Conservation (phyloP, 1,140 invertebrate species). For the Penaeus japonicus region DNA sequence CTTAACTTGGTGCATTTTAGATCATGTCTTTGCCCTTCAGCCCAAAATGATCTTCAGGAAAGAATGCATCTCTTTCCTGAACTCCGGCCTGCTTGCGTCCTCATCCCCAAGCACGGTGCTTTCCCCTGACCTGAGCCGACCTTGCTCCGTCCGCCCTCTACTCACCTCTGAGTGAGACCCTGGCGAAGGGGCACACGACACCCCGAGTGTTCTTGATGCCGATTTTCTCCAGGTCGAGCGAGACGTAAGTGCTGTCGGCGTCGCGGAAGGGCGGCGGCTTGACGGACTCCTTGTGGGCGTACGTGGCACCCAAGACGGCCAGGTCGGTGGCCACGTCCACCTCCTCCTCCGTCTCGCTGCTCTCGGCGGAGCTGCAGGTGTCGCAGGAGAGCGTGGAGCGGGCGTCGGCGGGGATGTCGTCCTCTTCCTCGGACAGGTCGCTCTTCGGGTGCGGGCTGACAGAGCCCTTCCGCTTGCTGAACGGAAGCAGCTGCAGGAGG, state of each 20-base stretch:
- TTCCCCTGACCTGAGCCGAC: too few relatives aligned
- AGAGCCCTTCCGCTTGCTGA: conserved; percentile 40
- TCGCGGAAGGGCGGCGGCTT: conserved; percentile 35
- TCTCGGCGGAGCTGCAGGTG: conserved; percentile 53
- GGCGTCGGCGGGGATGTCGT: not conserved
- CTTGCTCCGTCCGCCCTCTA: too few relatives aligned
- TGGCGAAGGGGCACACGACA: conserved; percentile 42
- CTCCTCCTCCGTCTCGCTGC: conserved; percentile 44
- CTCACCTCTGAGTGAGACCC: conserved; percentile 55
- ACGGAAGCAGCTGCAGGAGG: conserved; percentile 35
- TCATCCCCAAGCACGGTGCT: too few relatives aligned
- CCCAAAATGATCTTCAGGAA: too few relatives aligned
- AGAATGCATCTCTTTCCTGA: too few relatives aligned
- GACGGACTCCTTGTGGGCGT: conserved; percentile 36
- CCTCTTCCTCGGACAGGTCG: not conserved
- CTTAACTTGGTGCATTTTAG: too few relatives aligned
- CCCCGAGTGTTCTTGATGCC: conserved; percentile 40
- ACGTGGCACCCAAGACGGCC: conserved; percentile 31
- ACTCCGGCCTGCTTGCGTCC: too few relatives aligned
- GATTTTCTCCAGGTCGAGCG: conserved; percentile 47
- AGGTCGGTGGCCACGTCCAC: conserved; percentile 25
- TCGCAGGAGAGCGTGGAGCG: conserved; percentile 54
- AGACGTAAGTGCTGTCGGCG: conserved; percentile 27
- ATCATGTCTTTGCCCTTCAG: too few relatives aligned
- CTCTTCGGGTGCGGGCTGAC: conserved; percentile 43